Conservation (phyloP, 2,888 invertebrate species). For the Rhagonycha fulva region DNA sequence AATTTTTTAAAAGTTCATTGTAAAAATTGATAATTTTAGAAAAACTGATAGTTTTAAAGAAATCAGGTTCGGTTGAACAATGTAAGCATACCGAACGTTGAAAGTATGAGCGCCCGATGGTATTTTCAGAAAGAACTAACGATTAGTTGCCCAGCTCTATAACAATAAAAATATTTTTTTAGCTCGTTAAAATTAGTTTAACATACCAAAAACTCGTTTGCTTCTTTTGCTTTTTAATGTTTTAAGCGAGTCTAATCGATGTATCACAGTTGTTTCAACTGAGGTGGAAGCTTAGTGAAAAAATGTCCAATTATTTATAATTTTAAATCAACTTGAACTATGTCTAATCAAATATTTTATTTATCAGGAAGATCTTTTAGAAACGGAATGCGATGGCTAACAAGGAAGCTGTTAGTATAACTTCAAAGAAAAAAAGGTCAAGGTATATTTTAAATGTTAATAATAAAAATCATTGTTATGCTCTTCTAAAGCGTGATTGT, state of each 20-base stretch:
- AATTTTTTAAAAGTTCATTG: no score
- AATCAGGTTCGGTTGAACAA: no score
- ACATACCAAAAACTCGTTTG: neutral
- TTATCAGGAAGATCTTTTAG: neutral
- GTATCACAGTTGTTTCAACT: neutral
- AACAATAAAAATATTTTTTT: neutral
- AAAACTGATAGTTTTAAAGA: no score
- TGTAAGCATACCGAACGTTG: no score
- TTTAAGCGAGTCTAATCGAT: neutral
- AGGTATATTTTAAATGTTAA: neutral
- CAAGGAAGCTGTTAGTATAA: neutral
- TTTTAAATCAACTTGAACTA: neutral
- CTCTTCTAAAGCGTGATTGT: neutral
- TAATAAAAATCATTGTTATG: neutral
- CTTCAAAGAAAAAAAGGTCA: neutral
- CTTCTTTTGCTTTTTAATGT: neutral
- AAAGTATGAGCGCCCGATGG: no score
- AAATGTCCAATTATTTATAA: neutral
- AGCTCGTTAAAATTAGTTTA: neutral
- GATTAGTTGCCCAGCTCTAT: neutral
- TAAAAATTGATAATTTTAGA: no score
- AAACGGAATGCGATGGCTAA: neutral
- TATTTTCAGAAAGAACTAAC: neutral
- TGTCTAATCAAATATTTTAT: neutral
- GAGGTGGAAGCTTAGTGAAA: neutral